Conservation (phyloP, 1,140 invertebrate species). For the Goniozus legneri region DNA sequence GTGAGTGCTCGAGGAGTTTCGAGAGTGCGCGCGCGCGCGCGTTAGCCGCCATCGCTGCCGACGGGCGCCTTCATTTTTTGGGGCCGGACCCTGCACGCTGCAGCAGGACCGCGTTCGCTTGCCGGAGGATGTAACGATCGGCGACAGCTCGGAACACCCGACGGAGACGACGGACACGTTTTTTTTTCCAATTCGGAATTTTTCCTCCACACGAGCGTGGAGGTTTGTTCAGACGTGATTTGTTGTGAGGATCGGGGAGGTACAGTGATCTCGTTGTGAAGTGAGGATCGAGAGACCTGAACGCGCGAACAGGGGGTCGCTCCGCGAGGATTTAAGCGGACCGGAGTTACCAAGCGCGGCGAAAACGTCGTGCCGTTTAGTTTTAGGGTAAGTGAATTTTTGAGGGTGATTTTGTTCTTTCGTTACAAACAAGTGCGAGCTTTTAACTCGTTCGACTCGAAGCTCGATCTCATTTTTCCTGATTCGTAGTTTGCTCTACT, state of each 20-base stretch:
- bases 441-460: not conserved
- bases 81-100: too few species aligned
- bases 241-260: constrained; percentile 29
- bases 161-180: too few species aligned
- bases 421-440: not conserved
- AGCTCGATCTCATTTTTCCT: too few species aligned
- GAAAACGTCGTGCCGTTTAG: constrained; percentile 17
- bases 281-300: constrained; percentile 40
- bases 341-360: constrained; percentile 11
- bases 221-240: constrained; percentile 2
- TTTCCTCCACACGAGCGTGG: not conserved
- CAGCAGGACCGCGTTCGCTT: not conserved
- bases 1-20: too few species aligned
- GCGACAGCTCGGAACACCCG: too few species aligned
- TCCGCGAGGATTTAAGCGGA: constrained; percentile 24
- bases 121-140: not conserved
- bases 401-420: too few species aligned
- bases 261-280: constrained; percentile 20
- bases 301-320: constrained; percentile 30
- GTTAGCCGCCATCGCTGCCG: too few species aligned
- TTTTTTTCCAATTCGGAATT: not conserved
- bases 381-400: constrained; percentile 33
- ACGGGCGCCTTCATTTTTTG: too few species aligned
- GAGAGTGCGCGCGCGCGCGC: too few species aligned
- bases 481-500: too few species aligned